Evolutionary conservation across 92 coral and sea anemone species (phyloP), one percentile per base, ranked within the genome.

Genomic region (Epizoanthus ramosus): DNA sequence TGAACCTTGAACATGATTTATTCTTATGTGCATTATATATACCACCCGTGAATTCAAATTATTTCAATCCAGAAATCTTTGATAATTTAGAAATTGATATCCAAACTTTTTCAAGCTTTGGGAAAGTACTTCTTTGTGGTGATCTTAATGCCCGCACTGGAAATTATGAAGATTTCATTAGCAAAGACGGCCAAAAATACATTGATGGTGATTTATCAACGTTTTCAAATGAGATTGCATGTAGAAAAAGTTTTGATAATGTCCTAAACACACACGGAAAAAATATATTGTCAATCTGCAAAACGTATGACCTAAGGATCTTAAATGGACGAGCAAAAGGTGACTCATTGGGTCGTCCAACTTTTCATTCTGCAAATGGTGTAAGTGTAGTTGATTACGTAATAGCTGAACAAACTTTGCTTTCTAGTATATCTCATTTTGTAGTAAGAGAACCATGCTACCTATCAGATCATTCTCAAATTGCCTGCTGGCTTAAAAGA

Each of bases 131-230:
- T 6, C 23, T 65, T 37, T 73, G 66, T 6, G 83, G 75, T 7
- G 87, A 84, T 25, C 61, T 84, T 17, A 84, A 84, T 84, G 75
- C 83, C 57, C 33, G 74, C 5, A 84, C 75, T 0, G 87, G 87
- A 1, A n/a, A 6, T 17, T 65, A 33, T 16, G 28, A 22, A 3
- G 77, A 84, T 75, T 84, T 74, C 25, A 75, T 84, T 43, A 61
- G 43, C 17, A n/a, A 24, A 19, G 72, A 84, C 5, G 24, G 18
- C 35, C 59, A 71, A 14, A 39, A 10, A n/a, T 35, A 22, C 66
- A 54, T 33, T 16, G 52, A 80, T 3, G 64, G 63, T 14, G 74
- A 41, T n/a, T 61, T 18, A 39, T 43, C 50, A 8, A 9, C 50
- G 10, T 43, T 43, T 43, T 43, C 50, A 43, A 43, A 43, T 43